Conservation (phyloP, 2,113 vertebrate species). For the Cariama cristata region DNA sequence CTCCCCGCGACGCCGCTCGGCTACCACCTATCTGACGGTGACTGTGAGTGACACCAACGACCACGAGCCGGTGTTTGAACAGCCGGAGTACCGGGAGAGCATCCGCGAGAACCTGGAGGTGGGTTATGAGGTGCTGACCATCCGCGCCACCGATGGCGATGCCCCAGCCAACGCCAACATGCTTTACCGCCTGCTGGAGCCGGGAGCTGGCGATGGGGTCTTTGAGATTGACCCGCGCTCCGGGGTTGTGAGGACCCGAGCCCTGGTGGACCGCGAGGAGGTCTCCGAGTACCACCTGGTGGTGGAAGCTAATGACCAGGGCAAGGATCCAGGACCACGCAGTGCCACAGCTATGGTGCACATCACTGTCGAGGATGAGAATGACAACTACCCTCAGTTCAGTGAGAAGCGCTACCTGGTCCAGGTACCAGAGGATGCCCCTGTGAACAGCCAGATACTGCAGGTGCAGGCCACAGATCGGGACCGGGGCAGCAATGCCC, state of each 20-base stretch:
- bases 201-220: constrained; percentile 72
- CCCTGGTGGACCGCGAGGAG: constrained; percentile 87
- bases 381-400: constrained; percentile 97
- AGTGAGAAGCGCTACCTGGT: constrained; percentile 91
- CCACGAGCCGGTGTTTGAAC: constrained; percentile 91
- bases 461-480: constrained; percentile 90
- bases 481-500: constrained; percentile 92
- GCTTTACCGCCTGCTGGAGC: constrained; percentile 91
- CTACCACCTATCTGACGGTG: constrained; percentile 87
- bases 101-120: constrained; percentile 94
- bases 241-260: constrained; percentile 89
- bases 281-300: constrained; percentile 85
- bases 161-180: constrained; percentile 94
- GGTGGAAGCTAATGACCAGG: constrained; percentile 95
- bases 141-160: constrained; percentile 91
- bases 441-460: constrained; percentile 87
- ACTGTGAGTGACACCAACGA: constrained; percentile 96
- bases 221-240: constrained; percentile 92
- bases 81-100: constrained; percentile 87
- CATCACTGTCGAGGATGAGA: constrained; percentile 93
- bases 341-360: constrained; percentile 90
- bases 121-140: constrained; percentile 93
- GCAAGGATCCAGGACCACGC: constrained; percentile 89
- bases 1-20: constrained; percentile 80
- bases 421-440: constrained; percentile 88